phyloP scores from a whole-genome alignment of 2,888 invertebrate species.

The Aleiodes leptofemur region DNA sequence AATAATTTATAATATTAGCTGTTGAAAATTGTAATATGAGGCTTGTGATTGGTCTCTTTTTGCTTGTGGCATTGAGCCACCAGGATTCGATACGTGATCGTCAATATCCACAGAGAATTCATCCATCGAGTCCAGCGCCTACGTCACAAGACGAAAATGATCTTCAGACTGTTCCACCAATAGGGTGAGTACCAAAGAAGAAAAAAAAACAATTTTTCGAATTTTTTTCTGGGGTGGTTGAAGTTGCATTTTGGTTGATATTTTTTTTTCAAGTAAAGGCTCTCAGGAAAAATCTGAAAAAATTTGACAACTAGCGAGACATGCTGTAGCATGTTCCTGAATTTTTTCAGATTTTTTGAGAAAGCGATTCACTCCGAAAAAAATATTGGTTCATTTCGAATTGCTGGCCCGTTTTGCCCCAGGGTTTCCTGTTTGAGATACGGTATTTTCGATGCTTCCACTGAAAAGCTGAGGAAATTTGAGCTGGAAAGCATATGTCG shows the following conservation, averaged over 20 bases:
- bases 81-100: constrained; percentile 41
- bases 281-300: no score
- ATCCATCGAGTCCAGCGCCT: constrained; percentile 59
- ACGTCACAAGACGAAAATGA: constrained; percentile 62
- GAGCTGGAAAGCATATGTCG: no score
- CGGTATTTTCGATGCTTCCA: neutral
- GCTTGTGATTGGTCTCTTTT: constrained; percentile 2
- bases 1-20: neutral
- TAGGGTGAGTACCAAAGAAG: constrained; percentile 63
- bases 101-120: constrained; percentile 54
- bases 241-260: no score
- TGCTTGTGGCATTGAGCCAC: constrained; percentile 33
- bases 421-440: no score
- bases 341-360: no score
- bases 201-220: neutral
- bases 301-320: no score
- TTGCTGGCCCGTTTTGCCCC: no score
- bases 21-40: neutral
- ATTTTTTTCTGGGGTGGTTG: neutral
- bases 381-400: no score
- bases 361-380: no score
- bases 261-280: no score
- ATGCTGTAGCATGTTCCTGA: no score
- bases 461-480: neutral
- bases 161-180: constrained; percentile 61